phyloP scores from a whole-genome alignment of 2,888 invertebrate species.

The Dexiosoma caninum region DNA sequence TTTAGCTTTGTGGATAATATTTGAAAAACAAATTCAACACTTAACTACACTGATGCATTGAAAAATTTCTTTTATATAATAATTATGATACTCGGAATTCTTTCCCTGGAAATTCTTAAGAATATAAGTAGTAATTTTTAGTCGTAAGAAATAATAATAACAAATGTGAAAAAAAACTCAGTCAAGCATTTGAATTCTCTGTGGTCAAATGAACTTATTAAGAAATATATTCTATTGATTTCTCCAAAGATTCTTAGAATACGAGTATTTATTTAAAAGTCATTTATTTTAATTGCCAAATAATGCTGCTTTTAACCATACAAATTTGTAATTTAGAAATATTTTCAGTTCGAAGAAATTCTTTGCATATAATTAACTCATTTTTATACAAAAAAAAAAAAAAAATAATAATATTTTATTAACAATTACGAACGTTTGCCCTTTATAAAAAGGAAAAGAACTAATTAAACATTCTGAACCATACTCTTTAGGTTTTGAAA shows the following conservation, averaged over 20 bases:
- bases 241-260: not conserved
- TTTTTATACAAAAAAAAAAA: not conserved
- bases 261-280: not conserved
- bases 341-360: not conserved
- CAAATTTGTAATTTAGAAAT: too few species aligned
- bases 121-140: not conserved
- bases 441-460: too few species aligned
- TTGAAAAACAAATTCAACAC: too few species aligned
- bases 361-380: conserved; percentile 20
- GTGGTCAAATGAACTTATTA: conserved; percentile 42
- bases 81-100: not conserved
- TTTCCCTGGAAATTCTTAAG: not conserved
- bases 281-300: not conserved
- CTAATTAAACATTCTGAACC: conserved; percentile 19
- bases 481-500: not conserved
- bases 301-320: not conserved
- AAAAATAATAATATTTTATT: conserved; percentile 11
- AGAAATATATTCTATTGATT: conserved; percentile 24
- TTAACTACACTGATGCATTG: too few species aligned
- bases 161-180: conserved; percentile 32
- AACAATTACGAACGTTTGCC: not conserved
- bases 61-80: too few species aligned
- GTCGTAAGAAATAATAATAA: not conserved
- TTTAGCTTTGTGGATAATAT: too few species aligned
- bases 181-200: conserved; percentile 42